These are phyloP conservation scores for Okapia johnstoni DNA, from an alignment of 2,113 vertebrate species.

Conservation along the genomic window DNA sequence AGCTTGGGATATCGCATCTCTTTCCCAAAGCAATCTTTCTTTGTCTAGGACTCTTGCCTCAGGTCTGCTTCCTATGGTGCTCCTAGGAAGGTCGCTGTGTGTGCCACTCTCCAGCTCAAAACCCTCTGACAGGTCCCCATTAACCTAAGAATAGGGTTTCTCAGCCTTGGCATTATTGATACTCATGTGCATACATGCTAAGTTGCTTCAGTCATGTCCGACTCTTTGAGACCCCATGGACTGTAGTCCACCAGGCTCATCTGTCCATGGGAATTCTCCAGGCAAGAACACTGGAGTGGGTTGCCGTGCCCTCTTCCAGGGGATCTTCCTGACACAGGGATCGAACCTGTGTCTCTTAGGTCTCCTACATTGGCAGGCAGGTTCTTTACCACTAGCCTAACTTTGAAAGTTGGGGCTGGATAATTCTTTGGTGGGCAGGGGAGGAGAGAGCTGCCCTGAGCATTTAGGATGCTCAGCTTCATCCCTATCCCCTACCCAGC, in stretches of 20 bases:
- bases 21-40: not conserved
- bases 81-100: rapidly evolving
- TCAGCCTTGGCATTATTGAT: not conserved
- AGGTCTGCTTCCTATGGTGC: rapidly evolving
- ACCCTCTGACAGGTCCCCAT: rapidly evolving
- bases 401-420: not conserved
- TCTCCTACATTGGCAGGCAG: not conserved
- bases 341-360: not conserved
- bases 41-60: not conserved
- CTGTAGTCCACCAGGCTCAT: not conserved
- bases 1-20: not conserved
- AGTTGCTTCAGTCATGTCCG: not conserved
- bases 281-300: not conserved
- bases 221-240: not conserved
- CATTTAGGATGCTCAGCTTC: not conserved
- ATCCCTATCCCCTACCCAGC: not conserved
- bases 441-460: too few species aligned
- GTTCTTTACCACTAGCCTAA: not conserved
- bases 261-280: not conserved
- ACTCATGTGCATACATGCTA: rapidly evolving
- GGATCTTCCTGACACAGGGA: not conserved
- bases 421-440: not conserved
- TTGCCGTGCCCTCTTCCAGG: not conserved
- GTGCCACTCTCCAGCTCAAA: not conserved
- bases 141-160: not conserved